These are phyloP conservation scores for Suncus etruscus DNA, from an alignment of 2,113 vertebrate genomes.

Conservation along the genomic window DNA sequence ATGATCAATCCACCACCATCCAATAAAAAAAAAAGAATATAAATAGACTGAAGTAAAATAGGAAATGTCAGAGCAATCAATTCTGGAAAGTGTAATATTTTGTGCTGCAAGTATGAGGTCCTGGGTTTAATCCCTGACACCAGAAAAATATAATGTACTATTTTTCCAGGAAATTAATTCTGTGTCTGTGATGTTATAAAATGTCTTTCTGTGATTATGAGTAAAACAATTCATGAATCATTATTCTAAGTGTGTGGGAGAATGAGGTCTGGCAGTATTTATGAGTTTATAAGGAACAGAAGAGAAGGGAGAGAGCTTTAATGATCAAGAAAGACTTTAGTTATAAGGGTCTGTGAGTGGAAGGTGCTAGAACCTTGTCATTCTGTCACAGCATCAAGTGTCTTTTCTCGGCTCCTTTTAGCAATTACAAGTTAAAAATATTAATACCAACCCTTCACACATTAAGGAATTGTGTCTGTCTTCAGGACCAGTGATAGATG, in stretches of 20 bases:
- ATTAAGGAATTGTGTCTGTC: neutral
- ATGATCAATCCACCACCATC: neutral
- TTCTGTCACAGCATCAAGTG: neutral
- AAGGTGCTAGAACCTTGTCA: constrained; percentile 16
- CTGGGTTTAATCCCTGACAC: too few relatives aligned
- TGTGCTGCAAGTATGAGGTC: neutral
- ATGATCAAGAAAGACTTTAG: neutral
- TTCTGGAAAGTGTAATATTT: constrained; percentile 8
- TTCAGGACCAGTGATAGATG: neutral
- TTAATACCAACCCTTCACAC: neutral
- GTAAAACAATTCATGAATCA: neutral
- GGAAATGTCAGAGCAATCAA: neutral
- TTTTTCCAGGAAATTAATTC: neutral
- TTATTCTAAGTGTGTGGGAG: neutral
- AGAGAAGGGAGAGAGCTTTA: neutral
- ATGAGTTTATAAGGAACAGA: neutral
- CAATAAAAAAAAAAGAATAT: neutral
- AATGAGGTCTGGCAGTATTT: neutral
- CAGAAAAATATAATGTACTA: neutral
- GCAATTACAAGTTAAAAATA: neutral
- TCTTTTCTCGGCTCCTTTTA: neutral
- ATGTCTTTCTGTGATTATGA: neutral
- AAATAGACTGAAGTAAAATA: neutral
- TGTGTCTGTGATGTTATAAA: neutral
- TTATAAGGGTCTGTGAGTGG: neutral